Base-by-base conservation (phyloP, 2,797 vertebrate species). In the Lerista edwardsae region DNA sequence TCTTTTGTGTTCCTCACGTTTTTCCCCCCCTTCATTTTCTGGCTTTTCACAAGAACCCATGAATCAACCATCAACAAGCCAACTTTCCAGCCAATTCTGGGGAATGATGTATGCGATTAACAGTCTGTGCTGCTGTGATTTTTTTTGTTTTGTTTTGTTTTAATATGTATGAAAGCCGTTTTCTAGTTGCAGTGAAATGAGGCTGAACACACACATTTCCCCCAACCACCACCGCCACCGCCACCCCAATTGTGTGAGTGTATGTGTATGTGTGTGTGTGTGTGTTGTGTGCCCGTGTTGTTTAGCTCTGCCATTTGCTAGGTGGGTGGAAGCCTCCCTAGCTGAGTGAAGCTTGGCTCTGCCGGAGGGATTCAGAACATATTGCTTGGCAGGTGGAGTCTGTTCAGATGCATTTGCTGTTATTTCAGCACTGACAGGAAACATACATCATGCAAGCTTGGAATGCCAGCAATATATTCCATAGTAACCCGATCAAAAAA, bases 341-440 rank as follows among this genome's bases (percentile, higher is more conserved):
- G 91, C 93, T 23, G 87, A 93, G 92, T 87, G 11, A 88, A 84
- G 6, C 92, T 39, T 82, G 25, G 93, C 94, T 91, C 95, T 94
- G 96, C 96, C 95, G 89, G 93, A 94, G 95, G 95, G 95, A 95
- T 81, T 93, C 92, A 89, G 94, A 96, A 94, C 96, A 96, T 96
- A 95, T 95, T 96, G 96, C 96, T 94, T 93, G 94, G 95, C 96
- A 96, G 96, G 96, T 96, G 96, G 96, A 94, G 94, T 94, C 95
- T 81, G 93, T 95, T 97, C 96, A 86, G 93, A 95, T 94, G 94
- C 96, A 94, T 96, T 96, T 92, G 93, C 95, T 98, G 98, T 98
- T 98, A 97, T 98, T 97, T 97, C 97, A 96, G 95, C 95, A 87
- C 78, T 98, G 97, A 98, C 97, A 97, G 97, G 96, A 96, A 97